A percentile compares a stretch with the other conserved stretches of the same genome.
Conservation (phyloP, 2,797 vertebrate genomes). For the Pantherophis vulpinus region DNA sequence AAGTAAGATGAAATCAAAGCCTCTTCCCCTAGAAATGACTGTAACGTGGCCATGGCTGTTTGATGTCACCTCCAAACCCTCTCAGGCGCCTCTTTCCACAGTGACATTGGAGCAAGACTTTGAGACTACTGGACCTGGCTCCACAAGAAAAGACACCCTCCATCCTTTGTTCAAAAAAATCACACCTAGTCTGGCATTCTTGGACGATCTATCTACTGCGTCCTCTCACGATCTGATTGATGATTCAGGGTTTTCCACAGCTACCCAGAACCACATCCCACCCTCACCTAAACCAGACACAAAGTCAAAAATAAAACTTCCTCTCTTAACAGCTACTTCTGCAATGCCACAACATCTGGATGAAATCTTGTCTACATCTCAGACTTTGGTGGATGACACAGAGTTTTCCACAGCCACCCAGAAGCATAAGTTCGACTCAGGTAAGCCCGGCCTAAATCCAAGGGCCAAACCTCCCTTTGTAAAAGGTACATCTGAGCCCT, state of each 20-base stretch:
- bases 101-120: rapidly evolving
- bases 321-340: slow-evolving; percentile 60
- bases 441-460: rapidly evolving
- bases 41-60: not conserved
- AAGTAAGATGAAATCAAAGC: not conserved
- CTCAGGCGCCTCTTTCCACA: rapidly evolving
- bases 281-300: rapidly evolving
- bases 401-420: rapidly evolving
- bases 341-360: not conserved
- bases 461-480: slow-evolving; percentile 11
- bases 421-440: not conserved
- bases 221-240: rapidly evolving
- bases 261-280: rapidly evolving
- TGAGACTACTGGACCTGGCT: rapidly evolving
- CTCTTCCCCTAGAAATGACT: not conserved
- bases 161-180: slow-evolving; percentile 47
- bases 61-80: rapidly evolving
- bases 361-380: not conserved
- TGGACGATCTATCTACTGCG: not conserved
- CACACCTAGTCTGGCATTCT: slow-evolving; percentile 50
- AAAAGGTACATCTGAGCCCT: slow-evolving; percentile 60
- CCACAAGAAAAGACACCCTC: too few relatives aligned
- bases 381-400: rapidly evolving
- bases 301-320: not conserved
- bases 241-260: rapidly evolving